Evolutionary conservation across 37 sponge, comb jelly and placozoan species (phyloP).

Genomic region (Dysidea cf. avara): DNA sequence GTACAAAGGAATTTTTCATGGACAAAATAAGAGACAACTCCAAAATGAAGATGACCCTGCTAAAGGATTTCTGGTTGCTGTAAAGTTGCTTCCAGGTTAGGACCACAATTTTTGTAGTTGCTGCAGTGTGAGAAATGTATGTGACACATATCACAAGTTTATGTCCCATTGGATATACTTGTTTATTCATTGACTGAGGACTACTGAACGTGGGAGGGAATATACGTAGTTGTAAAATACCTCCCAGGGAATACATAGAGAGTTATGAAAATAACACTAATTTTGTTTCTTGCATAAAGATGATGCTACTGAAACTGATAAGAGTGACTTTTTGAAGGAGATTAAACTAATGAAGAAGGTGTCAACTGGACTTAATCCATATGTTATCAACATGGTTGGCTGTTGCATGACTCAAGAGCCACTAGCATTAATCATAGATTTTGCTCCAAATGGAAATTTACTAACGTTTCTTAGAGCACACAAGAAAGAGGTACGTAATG

Average conservation of each 20-base stretch:
- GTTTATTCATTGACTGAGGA: background rate
- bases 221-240: background rate
- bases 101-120: background rate
- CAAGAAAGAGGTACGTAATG: conserved; percentile 45
- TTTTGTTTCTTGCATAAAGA: too few species aligned
- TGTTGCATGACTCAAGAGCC: conserved; percentile 75
- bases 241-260: too few species aligned
- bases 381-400: conserved; percentile 69
- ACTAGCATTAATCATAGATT: conserved; percentile 72
- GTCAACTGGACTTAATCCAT: conserved; percentile 45
- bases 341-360: conserved; percentile 77
- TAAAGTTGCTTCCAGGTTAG: conserved; percentile 67
- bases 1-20: conserved; percentile 38
- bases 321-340: conserved; percentile 62
- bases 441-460: conserved; percentile 61
- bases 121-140: background rate
- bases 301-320: too few species aligned
- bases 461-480: conserved; percentile 54
- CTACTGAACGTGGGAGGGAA: background rate
- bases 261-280: too few species aligned
- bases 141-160: background rate
- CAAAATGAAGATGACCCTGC: background rate
- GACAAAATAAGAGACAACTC: background rate
- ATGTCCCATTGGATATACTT: background rate
- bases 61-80: conserved; percentile 34